Conservation (phyloP, 2,888 invertebrate species). For the Drosophila picticornis region DNA sequence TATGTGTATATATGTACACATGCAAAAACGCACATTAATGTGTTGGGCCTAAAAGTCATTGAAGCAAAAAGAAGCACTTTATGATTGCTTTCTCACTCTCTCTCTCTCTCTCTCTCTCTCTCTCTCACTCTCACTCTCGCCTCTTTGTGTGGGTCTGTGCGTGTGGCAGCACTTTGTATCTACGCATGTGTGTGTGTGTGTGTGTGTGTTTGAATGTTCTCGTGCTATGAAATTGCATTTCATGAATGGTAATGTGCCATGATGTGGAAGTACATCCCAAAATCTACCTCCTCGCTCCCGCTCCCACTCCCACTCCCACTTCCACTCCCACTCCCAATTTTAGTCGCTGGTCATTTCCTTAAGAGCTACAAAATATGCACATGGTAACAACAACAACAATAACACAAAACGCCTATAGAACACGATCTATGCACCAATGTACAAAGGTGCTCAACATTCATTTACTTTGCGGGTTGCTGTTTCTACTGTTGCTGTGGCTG, state of each 20-base stretch:
- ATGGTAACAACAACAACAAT: conserved; percentile 15
- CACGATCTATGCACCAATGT: conserved; percentile 55
- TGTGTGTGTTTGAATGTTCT: conserved; percentile 55
- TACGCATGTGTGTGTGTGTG: conserved; percentile 14
- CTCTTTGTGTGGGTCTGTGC: conserved; percentile 2
- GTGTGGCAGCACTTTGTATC: conserved; percentile 50
- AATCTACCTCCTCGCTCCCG: not conserved
- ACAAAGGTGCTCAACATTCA: conserved; percentile 67
- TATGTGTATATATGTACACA: conserved; percentile 14
- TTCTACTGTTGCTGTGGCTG: conserved; percentile 13
- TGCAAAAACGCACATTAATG: conserved; percentile 55
- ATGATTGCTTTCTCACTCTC: conserved; percentile 31
- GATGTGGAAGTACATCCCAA: conserved; percentile 56
- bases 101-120: not conserved
- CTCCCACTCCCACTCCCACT: too few relatives aligned
- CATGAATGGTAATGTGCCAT: conserved; percentile 76
- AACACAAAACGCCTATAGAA: conserved; percentile 11
- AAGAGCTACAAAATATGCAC: conserved; percentile 44
- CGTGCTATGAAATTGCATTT: conserved; percentile 73
- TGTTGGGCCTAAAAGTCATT: conserved; percentile 69
- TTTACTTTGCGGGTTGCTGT: conserved; percentile 39
- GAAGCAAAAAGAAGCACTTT: conserved; percentile 75
- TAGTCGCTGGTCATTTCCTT: conserved; percentile 28
- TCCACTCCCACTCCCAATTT: not conserved
- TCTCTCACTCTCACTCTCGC: not conserved